phyloP scores from a whole-genome alignment of 2,888 invertebrate species.

The Cerceris rybyensis region DNA sequence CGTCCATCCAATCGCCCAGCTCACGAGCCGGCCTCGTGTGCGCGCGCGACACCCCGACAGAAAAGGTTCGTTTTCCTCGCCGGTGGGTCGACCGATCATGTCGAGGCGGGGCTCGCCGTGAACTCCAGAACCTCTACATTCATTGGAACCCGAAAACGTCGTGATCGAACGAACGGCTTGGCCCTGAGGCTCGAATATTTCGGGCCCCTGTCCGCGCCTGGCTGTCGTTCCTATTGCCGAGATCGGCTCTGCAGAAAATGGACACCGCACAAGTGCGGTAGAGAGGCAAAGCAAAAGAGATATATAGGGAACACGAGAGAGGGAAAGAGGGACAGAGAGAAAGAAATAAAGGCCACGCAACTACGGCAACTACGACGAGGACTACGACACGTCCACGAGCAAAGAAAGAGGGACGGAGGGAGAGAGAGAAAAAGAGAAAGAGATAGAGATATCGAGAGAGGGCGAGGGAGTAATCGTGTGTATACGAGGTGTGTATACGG shows the following conservation, averaged over 20 bases:
- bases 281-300: conserved; percentile 45
- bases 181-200: conserved; percentile 44
- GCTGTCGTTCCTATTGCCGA: conserved; percentile 61
- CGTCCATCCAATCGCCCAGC: conserved; percentile 69
- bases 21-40: conserved; percentile 78
- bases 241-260: conserved; percentile 74
- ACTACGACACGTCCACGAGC: conserved; percentile 29
- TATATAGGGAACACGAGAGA: conserved; percentile 41
- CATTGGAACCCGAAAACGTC: conserved; percentile 42
- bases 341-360: conserved; percentile 58
- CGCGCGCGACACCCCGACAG: conserved; percentile 66
- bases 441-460: conserved; percentile 40
- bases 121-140: conserved; percentile 44
- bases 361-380: conserved; percentile 42
- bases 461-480: conserved; percentile 51
- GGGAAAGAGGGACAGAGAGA: conserved; percentile 37
- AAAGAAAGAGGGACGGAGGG: conserved; percentile 44
- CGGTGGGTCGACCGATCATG: conserved; percentile 65
- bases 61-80: conserved; percentile 66
- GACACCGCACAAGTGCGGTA: conserved; percentile 74
- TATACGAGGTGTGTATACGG: conserved; percentile 37
- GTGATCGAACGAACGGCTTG: conserved; percentile 25
- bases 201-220: conserved; percentile 40
- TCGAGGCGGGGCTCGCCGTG: conserved; percentile 68
- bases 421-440: conserved; percentile 39